Conservation (phyloP, 2,113 vertebrate species). For the Dermatemys mawii region DNA sequence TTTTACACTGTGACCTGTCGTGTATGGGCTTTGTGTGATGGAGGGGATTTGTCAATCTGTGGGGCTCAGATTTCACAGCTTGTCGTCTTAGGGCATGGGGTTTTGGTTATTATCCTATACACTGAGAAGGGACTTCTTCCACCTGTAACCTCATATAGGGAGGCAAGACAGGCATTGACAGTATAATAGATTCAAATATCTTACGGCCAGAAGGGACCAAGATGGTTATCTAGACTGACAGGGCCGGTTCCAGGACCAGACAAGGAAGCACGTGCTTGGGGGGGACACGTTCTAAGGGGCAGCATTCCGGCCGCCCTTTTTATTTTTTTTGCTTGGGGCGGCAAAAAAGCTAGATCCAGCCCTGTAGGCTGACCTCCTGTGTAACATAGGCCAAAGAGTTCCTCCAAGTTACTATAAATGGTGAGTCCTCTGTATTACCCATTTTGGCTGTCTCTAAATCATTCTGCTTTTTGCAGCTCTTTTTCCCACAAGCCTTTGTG, state of each 20-base stretch:
- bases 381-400: not conserved
- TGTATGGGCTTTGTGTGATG: not conserved
- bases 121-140: not conserved
- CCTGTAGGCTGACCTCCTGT: too few species aligned
- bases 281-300: too few species aligned
- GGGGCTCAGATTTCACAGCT: not conserved
- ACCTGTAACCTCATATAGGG: not conserved
- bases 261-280: too few species aligned
- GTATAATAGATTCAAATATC: not conserved
- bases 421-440: not conserved
- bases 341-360: too few species aligned
- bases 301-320: too few species aligned
- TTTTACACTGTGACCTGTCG: not conserved
- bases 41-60: not conserved
- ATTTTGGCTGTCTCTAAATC: not conserved
- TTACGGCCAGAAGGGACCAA: not conserved
- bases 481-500: not conserved
- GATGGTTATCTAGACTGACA: not conserved
- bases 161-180: not conserved
- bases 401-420: not conserved
- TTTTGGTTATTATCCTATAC: not conserved
- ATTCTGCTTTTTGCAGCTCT: not conserved
- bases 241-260: too few species aligned
- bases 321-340: too few species aligned
- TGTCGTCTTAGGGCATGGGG: not conserved